Evolutionary conservation across 1,140 invertebrate species (phyloP), one percentile per base, ranked within the genome.

Genomic region (Bombus affinis): DNA sequence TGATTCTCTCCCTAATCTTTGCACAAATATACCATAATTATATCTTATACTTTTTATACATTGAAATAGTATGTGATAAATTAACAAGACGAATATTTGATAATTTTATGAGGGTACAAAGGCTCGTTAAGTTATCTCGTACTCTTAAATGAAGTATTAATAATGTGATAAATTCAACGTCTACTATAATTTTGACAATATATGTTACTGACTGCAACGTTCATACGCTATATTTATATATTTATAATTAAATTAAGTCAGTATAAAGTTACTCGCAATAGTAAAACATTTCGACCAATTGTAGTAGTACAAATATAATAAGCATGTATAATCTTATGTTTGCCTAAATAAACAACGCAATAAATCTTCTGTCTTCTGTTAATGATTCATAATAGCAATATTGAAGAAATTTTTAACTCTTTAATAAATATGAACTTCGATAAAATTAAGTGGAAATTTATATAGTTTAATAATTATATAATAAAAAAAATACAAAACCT

Each of bases 111-210:
- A 84, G 87, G 87, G 82, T 37, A 89, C 83, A 71, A 88, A 78
- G 84, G 72, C 59, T 72, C 47, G 78, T 66, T 74, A 39, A 86
- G 70, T 92, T 92, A 92, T 92, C 92, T 89, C 28, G 8, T 15
- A 59, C 47, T 83, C 86, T 53, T 74, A 83, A 88, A 92, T 92
- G 92, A 92, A 86, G 25, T 37, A 37, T 70, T 22, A 53, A 53
- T 53, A 53, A 53, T 53, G 18, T 22, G 47, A 22, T 53, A 53
- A 53, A 53, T 53, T 53, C 5, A 53, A 53, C 6, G 5, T 22
- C 47, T 53, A 88, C 83, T 71, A 25, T 62, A 75, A 68, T 53
- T 62, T 35, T 86, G 79, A 89, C 90, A 91, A 53, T 22, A 53
- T 53, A 53, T 18, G 18, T 22, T 53, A 53, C 5, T 22, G 47